Evolutionary conservation across 2,797 vertebrate genomes (phyloP).

Genomic region (Orientallactaga sibirica): DNA sequence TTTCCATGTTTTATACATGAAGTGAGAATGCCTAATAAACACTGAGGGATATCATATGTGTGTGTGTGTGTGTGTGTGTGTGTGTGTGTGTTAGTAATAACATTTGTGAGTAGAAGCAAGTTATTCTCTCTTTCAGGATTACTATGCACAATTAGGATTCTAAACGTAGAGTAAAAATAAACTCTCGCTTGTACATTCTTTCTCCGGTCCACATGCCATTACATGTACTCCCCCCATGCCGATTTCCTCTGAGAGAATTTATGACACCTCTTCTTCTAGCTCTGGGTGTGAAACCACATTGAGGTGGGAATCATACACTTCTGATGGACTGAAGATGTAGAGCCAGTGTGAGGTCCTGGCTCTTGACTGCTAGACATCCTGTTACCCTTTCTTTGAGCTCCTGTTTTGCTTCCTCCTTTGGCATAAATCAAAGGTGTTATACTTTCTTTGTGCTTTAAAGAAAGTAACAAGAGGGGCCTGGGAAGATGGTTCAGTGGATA

Average conservation of each 20-base stretch:
- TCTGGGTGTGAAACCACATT: not conserved
- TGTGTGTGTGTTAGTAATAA: not conserved
- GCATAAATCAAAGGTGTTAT: not conserved
- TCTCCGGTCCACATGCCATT: too few species aligned
- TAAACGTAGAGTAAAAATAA: conserved; percentile 53
- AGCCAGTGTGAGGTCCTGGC: not conserved
- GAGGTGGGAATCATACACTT: not conserved
- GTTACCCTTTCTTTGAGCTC: not conserved
- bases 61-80: not conserved
- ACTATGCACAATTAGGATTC: not conserved
- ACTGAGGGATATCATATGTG: not conserved
- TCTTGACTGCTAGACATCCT: not conserved
- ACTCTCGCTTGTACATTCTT: conserved; percentile 19
- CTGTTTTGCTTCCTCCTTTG: not conserved
- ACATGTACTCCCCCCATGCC: not conserved
- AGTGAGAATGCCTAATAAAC: not conserved
- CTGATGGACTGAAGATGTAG: too few species aligned
- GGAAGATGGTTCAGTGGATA: too few species aligned
- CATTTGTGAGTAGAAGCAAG: not conserved
- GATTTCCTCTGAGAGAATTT: conserved; percentile 17
- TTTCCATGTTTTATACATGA: not conserved
- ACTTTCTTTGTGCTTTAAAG: conserved; percentile 24
- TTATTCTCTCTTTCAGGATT: not conserved
- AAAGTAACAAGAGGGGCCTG: not conserved
- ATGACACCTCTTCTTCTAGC: not conserved